These are phyloP conservation scores for Porites lutea DNA, from an alignment of 64 coral and sea anemone species.

Conservation along the genomic window DNA sequence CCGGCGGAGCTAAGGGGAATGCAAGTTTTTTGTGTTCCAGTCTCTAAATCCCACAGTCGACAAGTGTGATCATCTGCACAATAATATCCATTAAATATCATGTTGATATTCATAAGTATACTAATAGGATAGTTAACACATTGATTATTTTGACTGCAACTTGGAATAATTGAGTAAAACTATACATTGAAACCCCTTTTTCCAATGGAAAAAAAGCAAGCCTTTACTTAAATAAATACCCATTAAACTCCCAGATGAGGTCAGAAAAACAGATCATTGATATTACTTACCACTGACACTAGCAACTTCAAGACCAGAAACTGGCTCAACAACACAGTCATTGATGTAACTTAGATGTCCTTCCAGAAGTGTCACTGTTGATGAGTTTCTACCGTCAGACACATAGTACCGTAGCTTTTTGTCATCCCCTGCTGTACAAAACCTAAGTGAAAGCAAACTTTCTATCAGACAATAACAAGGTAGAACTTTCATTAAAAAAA, in stretches of 20 bases:
- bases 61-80: conserved; percentile 96
- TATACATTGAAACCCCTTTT: too few species aligned
- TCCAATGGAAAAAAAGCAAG: too few species aligned
- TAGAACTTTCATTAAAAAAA: too few species aligned
- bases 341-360: conserved; percentile 94
- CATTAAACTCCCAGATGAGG: too few species aligned
- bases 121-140: too few species aligned
- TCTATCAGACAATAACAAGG: too few species aligned
- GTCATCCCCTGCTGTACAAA: conserved; percentile 93
- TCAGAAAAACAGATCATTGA: background rate
- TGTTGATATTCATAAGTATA: too few species aligned
- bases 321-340: conserved; percentile 91
- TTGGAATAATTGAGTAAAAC: too few species aligned
- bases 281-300: conserved; percentile 86
- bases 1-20: conserved; percentile 92
- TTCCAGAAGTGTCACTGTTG: conserved; percentile 71
- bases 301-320: conserved; percentile 73
- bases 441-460: conserved; percentile 44
- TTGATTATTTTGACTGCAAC: too few species aligned
- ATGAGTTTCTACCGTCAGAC: conserved; percentile 71
- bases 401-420: conserved; percentile 81
- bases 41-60: conserved; percentile 95
- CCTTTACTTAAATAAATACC: too few species aligned
- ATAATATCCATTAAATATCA: background rate
- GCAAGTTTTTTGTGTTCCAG: conserved; percentile 80